These are phyloP conservation scores for Achatina immaculata DNA, from an alignment of 1,140 invertebrate species.

Conservation along the genomic window DNA sequence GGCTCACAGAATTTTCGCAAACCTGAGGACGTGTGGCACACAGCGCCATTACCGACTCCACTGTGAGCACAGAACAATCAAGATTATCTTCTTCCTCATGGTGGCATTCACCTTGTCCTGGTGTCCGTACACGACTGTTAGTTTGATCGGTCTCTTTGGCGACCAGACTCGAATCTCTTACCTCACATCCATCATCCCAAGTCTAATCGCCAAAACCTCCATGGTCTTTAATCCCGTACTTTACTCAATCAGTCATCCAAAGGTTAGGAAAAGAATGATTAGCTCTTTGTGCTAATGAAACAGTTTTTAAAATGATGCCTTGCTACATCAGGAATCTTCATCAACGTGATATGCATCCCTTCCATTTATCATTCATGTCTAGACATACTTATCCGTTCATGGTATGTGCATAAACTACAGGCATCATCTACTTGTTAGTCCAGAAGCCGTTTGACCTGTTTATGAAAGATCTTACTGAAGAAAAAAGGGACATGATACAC, in stretches of 20 bases:
- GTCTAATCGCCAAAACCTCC: constrained; percentile 82
- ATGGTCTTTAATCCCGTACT: constrained; percentile 86
- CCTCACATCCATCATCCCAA: constrained; percentile 77
- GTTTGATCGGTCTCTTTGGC: constrained; percentile 85
- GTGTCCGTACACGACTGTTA: constrained; percentile 72
- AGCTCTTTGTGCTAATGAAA: background rate
- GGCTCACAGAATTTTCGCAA: too few species aligned
- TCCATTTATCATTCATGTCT: too few species aligned
- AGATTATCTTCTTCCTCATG: constrained; percentile 39
- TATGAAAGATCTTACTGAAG: too few species aligned
- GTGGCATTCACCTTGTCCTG: constrained; percentile 46
- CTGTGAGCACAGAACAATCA: constrained; percentile 40
- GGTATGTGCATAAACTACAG: too few species aligned
- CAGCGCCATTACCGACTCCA: constrained; percentile 36
- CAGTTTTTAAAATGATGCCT: too few species aligned
- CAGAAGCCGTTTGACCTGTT: too few species aligned
- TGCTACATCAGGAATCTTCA: too few species aligned
- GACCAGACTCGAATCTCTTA: constrained; percentile 73
- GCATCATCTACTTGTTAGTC: too few species aligned
- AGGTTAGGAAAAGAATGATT: constrained; percentile 42
- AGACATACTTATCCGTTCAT: too few species aligned
- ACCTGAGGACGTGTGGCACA: too few species aligned
- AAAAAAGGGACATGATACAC: too few species aligned
- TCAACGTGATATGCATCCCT: too few species aligned
- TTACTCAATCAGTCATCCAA: constrained; percentile 76